These are phyloP conservation scores for Thalpophila matura DNA, from an alignment of 2,888 invertebrate species.

Conservation along the genomic window DNA sequence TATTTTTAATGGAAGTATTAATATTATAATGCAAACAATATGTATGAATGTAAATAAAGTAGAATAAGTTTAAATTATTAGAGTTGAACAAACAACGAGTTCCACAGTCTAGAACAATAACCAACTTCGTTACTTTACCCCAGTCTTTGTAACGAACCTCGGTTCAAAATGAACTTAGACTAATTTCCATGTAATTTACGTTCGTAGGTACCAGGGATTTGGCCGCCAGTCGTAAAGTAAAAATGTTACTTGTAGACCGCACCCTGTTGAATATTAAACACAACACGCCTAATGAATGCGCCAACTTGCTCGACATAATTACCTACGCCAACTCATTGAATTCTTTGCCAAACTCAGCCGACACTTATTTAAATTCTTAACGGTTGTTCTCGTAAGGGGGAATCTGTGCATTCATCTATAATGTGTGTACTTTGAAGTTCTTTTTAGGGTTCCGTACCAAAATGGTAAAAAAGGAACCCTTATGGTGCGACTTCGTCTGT, in stretches of 20 bases:
- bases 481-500: too few relatives aligned
- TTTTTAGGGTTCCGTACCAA: too few relatives aligned
- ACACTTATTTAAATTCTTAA: constrained; percentile 79
- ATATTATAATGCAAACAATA: too few relatives aligned
- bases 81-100: constrained; percentile 28
- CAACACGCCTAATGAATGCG: constrained; percentile 82
- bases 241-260: constrained; percentile 76
- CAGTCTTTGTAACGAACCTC: constrained; percentile 68
- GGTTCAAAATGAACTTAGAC: constrained; percentile 75
- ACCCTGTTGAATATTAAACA: constrained; percentile 85
- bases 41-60: constrained; percentile 21
- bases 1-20: too few relatives aligned
- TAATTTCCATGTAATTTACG: constrained; percentile 85
- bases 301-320: constrained; percentile 84
- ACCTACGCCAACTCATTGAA: constrained; percentile 84
- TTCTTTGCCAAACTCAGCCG: constrained; percentile 76
- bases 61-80: constrained; percentile 34
- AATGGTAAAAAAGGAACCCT: too few relatives aligned
- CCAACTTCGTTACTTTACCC: constrained; percentile 62
- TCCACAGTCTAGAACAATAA: constrained; percentile 61
- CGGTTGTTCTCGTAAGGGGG: constrained; percentile 58
- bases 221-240: constrained; percentile 72
- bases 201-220: constrained; percentile 72
- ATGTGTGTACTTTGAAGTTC: constrained; percentile 21
- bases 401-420: constrained; percentile 54